A percentile compares a stretch with the other conserved stretches of the same genome.
These are phyloP conservation scores for Gorilla gorilla DNA, from an alignment of 2,113 vertebrate genomes.

Conservation along the genomic window DNA sequence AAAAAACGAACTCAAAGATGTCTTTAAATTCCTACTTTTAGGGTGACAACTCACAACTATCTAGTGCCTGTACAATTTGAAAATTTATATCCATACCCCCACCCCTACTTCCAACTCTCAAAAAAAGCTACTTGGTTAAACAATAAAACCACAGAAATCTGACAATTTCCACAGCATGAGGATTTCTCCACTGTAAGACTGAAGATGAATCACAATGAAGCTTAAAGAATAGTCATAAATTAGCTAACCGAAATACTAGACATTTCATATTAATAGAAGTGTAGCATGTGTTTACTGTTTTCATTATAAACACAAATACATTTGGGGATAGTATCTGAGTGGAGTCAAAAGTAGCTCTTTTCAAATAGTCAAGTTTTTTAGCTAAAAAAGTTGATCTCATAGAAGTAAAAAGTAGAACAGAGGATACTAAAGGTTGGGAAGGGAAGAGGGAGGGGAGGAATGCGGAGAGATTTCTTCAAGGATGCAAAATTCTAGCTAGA, in stretches of 20 bases:
- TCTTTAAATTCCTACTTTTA: neutral
- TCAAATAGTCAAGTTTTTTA: neutral
- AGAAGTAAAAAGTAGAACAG: neutral
- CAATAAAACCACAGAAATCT: conserved; percentile 25
- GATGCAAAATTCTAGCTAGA: neutral
- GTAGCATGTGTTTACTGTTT: neutral
- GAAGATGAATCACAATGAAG: conserved; percentile 60
- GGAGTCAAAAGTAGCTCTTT: neutral
- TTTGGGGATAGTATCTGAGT: neutral
- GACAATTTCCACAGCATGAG: conserved; percentile 19
- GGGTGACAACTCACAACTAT: neutral
- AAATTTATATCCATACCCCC: neutral
- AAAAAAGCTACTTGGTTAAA: conserved; percentile 1
- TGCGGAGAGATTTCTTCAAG: neutral
- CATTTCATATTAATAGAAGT: conserved; percentile 29
- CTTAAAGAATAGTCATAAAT: conserved; percentile 44
- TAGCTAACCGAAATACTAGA: conserved; percentile 15
- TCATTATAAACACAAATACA: neutral
- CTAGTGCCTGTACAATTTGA: neutral
- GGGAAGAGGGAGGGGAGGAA: neutral
- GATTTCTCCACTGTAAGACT: conserved; percentile 29
- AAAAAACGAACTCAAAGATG: neutral
- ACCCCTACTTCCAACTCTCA: neutral
- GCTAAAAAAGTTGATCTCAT: neutral
- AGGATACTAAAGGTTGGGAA: neutral